Evolutionary conservation across 2,888 invertebrate genomes (phyloP).

Genomic region (Lasiommata megera): DNA sequence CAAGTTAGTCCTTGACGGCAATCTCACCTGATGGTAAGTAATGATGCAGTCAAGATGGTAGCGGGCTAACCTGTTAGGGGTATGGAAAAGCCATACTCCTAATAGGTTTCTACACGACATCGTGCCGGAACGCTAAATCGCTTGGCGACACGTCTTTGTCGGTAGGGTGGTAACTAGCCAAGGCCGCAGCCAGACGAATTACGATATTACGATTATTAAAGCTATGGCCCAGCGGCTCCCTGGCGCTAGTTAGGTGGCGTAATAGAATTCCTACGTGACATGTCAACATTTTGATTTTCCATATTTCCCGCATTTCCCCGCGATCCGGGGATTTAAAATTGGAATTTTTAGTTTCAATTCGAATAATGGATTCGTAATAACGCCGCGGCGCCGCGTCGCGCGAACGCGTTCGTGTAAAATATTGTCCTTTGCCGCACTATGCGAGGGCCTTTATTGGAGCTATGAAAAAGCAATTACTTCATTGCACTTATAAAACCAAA

Average conservation of each 20-base stretch:
- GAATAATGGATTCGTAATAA: conserved; percentile 4
- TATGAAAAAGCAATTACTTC: background rate
- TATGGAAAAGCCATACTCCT: too few species aligned
- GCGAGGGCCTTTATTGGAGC: background rate
- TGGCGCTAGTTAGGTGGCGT: background rate
- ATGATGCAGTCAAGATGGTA: too few species aligned
- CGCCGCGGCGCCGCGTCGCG: background rate
- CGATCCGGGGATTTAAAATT: background rate
- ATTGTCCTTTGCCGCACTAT: background rate
- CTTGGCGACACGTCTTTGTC: too few species aligned
- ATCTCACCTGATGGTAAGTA: too few species aligned
- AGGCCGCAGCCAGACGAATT: too few species aligned
- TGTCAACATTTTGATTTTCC: conserved; percentile 5
- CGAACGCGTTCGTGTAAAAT: conserved; percentile 1
- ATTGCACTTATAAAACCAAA: background rate
- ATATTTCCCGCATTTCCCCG: background rate
- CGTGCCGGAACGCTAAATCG: too few species aligned
- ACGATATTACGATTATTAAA: background rate
- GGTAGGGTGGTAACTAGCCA: too few species aligned
- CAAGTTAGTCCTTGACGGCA: too few species aligned
- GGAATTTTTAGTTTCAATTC: conserved; percentile 4
- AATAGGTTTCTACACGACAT: too few species aligned
- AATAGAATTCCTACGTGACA: conserved; percentile 2
- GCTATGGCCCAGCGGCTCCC: background rate
- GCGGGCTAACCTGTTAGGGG: too few species aligned